Conservation (phyloP, 2,113 vertebrate genomes). For the Cnemophilus loriae region DNA sequence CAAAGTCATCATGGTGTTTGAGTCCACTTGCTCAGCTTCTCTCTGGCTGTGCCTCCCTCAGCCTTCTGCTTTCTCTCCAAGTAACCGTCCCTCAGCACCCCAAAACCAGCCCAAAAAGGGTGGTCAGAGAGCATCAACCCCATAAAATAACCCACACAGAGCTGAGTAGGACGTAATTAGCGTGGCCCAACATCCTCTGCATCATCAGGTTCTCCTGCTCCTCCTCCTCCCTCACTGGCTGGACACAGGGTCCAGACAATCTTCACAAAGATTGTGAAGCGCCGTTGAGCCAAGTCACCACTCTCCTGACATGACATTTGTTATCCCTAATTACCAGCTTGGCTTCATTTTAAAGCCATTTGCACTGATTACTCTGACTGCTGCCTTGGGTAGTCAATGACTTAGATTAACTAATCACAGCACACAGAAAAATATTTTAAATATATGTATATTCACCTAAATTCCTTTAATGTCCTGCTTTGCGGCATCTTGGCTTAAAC, state of each 20-base stretch:
- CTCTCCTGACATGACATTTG: background rate
- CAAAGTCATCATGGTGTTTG: background rate
- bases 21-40: fast-evolving
- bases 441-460: constrained; percentile 15
- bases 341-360: constrained; percentile 51
- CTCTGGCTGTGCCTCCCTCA: background rate
- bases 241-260: background rate
- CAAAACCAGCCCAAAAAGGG: background rate
- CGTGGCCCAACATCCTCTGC: background rate
- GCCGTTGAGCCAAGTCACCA: background rate
- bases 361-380: constrained; percentile 25
- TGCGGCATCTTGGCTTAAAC: constrained; percentile 1
- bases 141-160: background rate
- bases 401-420: constrained; percentile 59
- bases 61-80: background rate
- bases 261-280: background rate
- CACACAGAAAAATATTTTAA: constrained; percentile 3
- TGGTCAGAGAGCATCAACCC: background rate
- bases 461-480: constrained; percentile 50
- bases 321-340: constrained; percentile 4
- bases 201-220: background rate
- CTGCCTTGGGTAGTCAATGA: constrained; percentile 54
- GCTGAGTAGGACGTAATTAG: fast-evolving
- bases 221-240: background rate
- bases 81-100: background rate